Conservation (phyloP, 2,888 invertebrate genomes). For the Lepidonotus clava region DNA sequence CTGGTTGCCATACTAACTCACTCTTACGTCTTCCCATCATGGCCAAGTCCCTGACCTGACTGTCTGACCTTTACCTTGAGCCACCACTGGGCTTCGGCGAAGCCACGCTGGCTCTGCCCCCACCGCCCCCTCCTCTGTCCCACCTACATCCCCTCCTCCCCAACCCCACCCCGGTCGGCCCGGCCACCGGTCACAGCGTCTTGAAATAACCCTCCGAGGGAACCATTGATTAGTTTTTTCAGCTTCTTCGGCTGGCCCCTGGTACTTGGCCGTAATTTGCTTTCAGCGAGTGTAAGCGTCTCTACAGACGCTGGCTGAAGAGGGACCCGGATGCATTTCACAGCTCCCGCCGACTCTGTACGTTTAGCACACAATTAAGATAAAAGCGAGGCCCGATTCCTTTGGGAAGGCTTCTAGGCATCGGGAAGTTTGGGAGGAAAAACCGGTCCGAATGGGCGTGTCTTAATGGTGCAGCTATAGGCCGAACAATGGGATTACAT, state of each 20-base stretch:
- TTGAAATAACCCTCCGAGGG: constrained; percentile 18
- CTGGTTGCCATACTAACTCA: background rate
- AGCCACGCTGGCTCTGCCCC: background rate
- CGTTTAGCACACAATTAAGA: constrained; percentile 51
- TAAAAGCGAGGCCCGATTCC: constrained; percentile 10
- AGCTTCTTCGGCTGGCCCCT: constrained; percentile 15
- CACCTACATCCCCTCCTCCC: background rate
- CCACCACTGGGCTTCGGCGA: constrained; percentile 37
- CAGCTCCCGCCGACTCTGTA: background rate
- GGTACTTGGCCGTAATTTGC: constrained; percentile 7
- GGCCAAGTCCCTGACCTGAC: background rate
- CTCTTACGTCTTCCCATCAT: background rate
- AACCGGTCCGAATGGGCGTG: background rate
- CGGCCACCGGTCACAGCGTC: background rate
- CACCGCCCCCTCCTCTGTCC: background rate
- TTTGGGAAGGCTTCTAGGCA: background rate
- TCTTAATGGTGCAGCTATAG: constrained; percentile 20
- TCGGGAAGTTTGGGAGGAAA: background rate
- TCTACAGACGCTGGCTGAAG: background rate
- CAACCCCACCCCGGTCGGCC: background rate
- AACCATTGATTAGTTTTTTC: constrained; percentile 37
- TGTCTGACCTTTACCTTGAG: constrained; percentile 13
- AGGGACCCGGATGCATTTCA: background rate
- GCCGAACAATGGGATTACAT: constrained; percentile 42
- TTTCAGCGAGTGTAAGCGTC: background rate